These are phyloP conservation scores for Tetheella fluctuosa DNA, from an alignment of 2,888 invertebrate genomes.

Conservation along the genomic window DNA sequence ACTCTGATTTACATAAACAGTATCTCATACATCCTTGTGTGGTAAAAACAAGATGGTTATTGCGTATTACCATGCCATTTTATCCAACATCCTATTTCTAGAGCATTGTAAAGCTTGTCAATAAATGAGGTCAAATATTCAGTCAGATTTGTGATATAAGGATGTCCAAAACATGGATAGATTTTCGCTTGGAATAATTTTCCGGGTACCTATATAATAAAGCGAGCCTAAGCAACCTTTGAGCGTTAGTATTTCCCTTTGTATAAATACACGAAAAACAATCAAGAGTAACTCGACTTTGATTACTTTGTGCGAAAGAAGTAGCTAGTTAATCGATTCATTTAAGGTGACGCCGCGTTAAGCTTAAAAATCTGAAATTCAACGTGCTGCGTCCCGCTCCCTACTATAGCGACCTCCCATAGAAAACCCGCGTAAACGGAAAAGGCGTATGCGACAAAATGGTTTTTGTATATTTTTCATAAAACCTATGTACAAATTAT, in stretches of 20 bases:
- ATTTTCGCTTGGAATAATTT: not conserved
- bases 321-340: constrained; percentile 2
- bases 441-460: too few relatives aligned
- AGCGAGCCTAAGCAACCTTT: not conserved
- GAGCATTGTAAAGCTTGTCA: not conserved
- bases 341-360: too few relatives aligned
- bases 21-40: constrained; percentile 49
- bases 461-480: too few relatives aligned
- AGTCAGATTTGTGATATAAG: not conserved
- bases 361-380: too few relatives aligned
- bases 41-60: constrained; percentile 47
- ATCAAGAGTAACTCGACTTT: not conserved
- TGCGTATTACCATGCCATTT: constrained; percentile 21
- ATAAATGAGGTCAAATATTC: not conserved
- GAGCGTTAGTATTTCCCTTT: not conserved
- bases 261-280: not conserved
- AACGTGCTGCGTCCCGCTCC: too few relatives aligned
- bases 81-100: not conserved
- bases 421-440: too few relatives aligned
- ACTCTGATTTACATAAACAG: constrained; percentile 69
- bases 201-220: not conserved
- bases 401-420: too few relatives aligned
- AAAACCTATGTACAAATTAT: too few relatives aligned
- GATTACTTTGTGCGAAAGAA: constrained; percentile 2
- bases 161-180: too few relatives aligned